Percentiles rank a stretch among this genome's conserved stretches.
These are phyloP conservation scores for Poicephalus gulielmi DNA, from an alignment of 2,113 vertebrate genomes.

Conservation along the genomic window DNA sequence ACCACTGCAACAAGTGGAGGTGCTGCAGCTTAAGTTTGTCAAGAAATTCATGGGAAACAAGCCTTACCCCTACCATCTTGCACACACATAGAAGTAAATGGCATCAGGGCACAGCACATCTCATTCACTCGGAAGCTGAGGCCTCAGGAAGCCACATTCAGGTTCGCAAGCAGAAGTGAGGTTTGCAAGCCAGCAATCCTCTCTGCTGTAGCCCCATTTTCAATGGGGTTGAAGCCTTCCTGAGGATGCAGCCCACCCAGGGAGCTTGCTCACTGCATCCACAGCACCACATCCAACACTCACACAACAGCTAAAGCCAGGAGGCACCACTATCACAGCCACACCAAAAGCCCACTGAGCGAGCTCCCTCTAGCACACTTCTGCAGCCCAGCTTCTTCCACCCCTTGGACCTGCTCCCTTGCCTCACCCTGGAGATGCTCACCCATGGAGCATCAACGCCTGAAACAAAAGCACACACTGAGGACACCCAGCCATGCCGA, in stretches of 20 bases:
- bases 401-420: not conserved
- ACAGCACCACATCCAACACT: rapidly evolving
- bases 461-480: rapidly evolving
- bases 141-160: not conserved
- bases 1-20: rapidly evolving
- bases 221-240: not conserved
- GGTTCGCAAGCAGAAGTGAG: rapidly evolving
- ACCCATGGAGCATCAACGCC: not conserved
- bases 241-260: rapidly evolving
- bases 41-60: not conserved
- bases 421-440: not conserved
- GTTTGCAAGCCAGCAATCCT: not conserved
- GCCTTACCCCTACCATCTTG: not conserved
- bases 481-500: rapidly evolving
- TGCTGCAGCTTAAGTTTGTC: no score
- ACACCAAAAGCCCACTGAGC: no score
- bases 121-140: not conserved
- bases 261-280: rapidly evolving
- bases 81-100: rapidly evolving
- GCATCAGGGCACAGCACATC: not conserved
- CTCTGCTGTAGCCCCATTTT: not conserved
- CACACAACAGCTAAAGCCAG: not conserved
- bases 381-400: not conserved
- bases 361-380: not conserved
- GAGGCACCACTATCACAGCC: not conserved